Base-by-base conservation (phyloP, 2,888 invertebrate genomes). In the Urechis unicinctus region DNA sequence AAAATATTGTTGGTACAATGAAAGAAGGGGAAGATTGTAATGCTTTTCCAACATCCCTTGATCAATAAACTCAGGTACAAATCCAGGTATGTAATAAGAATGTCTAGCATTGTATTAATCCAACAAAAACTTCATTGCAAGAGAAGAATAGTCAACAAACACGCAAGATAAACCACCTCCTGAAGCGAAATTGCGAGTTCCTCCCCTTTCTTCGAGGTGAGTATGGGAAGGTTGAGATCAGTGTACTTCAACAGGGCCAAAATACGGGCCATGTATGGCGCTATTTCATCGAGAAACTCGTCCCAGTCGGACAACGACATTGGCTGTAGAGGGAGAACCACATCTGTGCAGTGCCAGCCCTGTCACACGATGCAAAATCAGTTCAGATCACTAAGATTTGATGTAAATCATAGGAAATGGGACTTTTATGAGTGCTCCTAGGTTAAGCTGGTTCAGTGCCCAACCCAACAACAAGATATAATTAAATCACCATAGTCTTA, bases 181-280 rank as follows among this genome's bases (percentile, higher is more conserved):
- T 71, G 68, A 17, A 74, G 60, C 65, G 64, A 66, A 49, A 65
- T 65, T 4, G 69, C 56, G 52, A 68, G 69, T 3, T 61, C 53
- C 9, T 60, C 59, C 2, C 72, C 74, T 44, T 59, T 55, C n/a
- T 65, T 62, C n/a, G 62, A 60, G 17, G 65, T 57, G 21, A 61
- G 48, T 9, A 58, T 43, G 5, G 50, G 36, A n/a, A 57, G 53
- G 51, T 52, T 41, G 2, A 60, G 21, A 4, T 63, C 62, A 55
- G 69, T 73, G 63, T 72, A 71, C 51, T 68, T 71, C 56, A 71
- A 66, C 3, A 74, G 62, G 30, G 71, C 67, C 22, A 68, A 66
- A 50, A 73, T 61, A 21, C 73, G 58, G 3, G 70, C 67, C 29
- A 71, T 57, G 53, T 70, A 73, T 1, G 73, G 70, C 5, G 69